A percentile compares a stretch with the other conserved stretches of the same genome.
Evolutionary conservation across 2,888 invertebrate species (phyloP).

Genomic region (Pilophorus perplexus): DNA sequence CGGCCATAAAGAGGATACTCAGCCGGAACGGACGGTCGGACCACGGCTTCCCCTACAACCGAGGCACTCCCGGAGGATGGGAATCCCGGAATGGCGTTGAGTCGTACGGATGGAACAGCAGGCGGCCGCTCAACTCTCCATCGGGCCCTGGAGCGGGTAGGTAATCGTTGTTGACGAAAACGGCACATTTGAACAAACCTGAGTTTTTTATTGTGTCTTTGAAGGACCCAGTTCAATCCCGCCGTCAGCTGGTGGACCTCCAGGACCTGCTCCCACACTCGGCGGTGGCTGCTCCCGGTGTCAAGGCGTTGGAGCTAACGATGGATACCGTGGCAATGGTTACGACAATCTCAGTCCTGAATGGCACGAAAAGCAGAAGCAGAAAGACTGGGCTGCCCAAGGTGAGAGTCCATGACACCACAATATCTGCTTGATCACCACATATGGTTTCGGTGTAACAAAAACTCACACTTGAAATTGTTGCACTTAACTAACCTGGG

Average conservation of each 20-base stretch:
- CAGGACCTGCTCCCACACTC: slow-evolving; percentile 11
- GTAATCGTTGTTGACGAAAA: neutral
- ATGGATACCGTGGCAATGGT: slow-evolving; percentile 49
- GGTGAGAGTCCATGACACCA: neutral
- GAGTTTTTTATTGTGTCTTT: neutral
- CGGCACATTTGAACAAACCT: too few relatives aligned
- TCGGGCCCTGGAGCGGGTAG: slow-evolving; percentile 2
- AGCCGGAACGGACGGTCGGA: slow-evolving; percentile 22
- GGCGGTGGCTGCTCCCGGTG: slow-evolving; percentile 14
- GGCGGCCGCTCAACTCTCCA: slow-evolving; percentile 39
- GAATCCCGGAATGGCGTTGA: slow-evolving; percentile 47
- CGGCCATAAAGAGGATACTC: slow-evolving; percentile 19
- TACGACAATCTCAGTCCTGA: slow-evolving; percentile 50
- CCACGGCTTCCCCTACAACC: slow-evolving; percentile 30
- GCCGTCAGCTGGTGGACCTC: slow-evolving; percentile 1
- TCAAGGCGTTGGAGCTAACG: slow-evolving; percentile 25
- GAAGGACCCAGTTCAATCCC: neutral
- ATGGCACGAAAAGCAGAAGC: slow-evolving; percentile 46
- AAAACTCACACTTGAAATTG: too few relatives aligned
- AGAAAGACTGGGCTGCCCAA: slow-evolving; percentile 35
- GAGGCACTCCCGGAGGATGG: slow-evolving; percentile 47
- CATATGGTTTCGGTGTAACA: too few relatives aligned
- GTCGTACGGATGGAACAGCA: slow-evolving; percentile 49
- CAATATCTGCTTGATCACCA: neutral
- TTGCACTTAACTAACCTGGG: too few relatives aligned